These are phyloP conservation scores for Aspidoscelis tigris DNA, from an alignment of 2,113 vertebrate genomes.

Conservation along the genomic window DNA sequence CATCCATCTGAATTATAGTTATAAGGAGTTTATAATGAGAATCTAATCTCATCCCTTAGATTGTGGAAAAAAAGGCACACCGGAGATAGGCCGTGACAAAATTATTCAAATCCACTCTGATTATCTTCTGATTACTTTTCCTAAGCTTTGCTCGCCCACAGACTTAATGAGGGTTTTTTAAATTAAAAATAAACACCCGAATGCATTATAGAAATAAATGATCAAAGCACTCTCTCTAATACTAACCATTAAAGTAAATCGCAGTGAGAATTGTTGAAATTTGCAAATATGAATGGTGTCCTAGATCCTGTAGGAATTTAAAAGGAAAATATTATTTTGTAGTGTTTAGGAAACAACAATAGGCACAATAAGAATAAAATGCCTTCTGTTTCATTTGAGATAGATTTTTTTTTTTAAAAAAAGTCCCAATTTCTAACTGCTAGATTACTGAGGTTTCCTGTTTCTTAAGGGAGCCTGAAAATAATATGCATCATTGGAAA, in stretches of 20 bases:
- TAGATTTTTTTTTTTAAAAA: slow-evolving; percentile 30
- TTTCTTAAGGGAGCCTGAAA: neutral
- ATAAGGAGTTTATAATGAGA: slow-evolving; percentile 73
- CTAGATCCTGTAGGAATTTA: slow-evolving; percentile 46
- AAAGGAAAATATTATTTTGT: slow-evolving; percentile 38
- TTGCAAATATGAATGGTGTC: slow-evolving; percentile 55
- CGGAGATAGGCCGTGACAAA: slow-evolving; percentile 66
- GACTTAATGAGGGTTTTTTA: slow-evolving; percentile 59
- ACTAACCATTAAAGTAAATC: slow-evolving; percentile 28
- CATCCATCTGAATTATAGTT: slow-evolving; percentile 72
- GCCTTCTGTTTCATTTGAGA: slow-evolving; percentile 36
- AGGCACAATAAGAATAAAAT: slow-evolving; percentile 26
- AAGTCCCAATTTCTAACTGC: no score
- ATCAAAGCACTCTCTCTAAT: slow-evolving; percentile 54
- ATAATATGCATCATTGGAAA: neutral
- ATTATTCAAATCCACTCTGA: slow-evolving; percentile 66
- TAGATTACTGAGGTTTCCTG: no score
- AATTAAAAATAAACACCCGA: slow-evolving; percentile 30
- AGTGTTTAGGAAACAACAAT: slow-evolving; percentile 12
- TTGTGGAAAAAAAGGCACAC: slow-evolving; percentile 61
- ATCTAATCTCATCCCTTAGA: slow-evolving; percentile 70
- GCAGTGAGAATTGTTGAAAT: slow-evolving; percentile 15
- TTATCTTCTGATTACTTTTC: slow-evolving; percentile 71
- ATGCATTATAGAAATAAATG: slow-evolving; percentile 52
- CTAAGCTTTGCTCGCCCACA: slow-evolving; percentile 55